phyloP scores from a whole-genome alignment of 2,113 vertebrate genomes.

The Asarcornis scutulata region DNA sequence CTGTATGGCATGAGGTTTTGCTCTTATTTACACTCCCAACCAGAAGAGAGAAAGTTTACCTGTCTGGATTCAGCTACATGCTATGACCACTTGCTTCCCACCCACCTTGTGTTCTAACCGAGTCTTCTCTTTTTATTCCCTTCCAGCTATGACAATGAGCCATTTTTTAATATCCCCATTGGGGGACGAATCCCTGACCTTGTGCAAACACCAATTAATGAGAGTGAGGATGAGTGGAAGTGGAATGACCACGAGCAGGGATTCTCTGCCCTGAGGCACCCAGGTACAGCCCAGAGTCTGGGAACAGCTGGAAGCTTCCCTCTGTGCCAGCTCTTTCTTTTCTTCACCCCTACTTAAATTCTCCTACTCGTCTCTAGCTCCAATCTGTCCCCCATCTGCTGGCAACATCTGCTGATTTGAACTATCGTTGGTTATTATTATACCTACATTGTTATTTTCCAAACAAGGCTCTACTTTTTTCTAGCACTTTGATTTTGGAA shows the following conservation, averaged over 20 bases:
- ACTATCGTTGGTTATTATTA: neutral
- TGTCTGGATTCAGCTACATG: neutral
- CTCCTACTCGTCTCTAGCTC: neutral
- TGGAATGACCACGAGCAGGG: constrained; percentile 82
- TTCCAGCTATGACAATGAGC: constrained; percentile 74
- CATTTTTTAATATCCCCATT: constrained; percentile 81
- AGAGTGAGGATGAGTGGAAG: constrained; percentile 80
- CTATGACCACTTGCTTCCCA: neutral
- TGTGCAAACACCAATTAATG: constrained; percentile 64
- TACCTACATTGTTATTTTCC: neutral
- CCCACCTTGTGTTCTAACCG: neutral
- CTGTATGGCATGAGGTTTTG: neutral
- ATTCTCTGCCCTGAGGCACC: constrained; percentile 84
- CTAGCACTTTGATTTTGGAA: neutral
- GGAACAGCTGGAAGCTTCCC: neutral
- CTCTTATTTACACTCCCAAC: neutral
- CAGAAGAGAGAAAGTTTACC: neutral
- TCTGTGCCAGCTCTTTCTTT: neutral
- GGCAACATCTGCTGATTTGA: neutral
- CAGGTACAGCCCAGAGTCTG: constrained; percentile 73
- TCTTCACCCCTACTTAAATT: neutral
- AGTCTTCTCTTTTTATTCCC: neutral
- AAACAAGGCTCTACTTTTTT: neutral
- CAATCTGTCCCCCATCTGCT: neutral
- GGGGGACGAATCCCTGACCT: constrained; percentile 84